Evolutionary conservation across 2,888 invertebrate genomes (phyloP).

Genomic region (Parelbella ahira): DNA sequence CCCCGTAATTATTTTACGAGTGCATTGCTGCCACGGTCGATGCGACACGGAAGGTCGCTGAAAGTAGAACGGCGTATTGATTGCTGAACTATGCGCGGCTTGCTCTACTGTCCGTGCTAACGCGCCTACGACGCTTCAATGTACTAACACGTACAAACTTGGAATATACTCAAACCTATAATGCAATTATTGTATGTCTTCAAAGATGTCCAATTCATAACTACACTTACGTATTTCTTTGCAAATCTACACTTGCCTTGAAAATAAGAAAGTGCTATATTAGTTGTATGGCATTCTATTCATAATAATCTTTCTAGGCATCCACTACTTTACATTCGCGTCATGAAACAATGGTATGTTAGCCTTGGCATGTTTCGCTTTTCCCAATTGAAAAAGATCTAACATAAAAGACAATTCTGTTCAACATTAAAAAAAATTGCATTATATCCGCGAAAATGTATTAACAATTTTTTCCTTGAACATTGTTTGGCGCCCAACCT

Average conservation of each 20-base stretch:
- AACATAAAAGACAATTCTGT: slow-evolving; percentile 2
- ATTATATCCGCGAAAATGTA: too few species aligned
- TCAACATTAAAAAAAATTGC: not conserved
- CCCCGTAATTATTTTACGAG: slow-evolving; percentile 13
- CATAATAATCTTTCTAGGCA: slow-evolving; percentile 1
- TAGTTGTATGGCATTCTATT: too few species aligned
- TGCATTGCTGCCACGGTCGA: slow-evolving; percentile 32
- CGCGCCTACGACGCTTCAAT: slow-evolving; percentile 21
- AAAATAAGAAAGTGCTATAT: too few species aligned
- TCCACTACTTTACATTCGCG: slow-evolving; percentile 2
- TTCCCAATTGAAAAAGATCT: slow-evolving; percentile 15
- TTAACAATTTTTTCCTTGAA: too few species aligned
- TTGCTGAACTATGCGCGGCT: slow-evolving; percentile 38
- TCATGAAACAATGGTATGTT: slow-evolving; percentile 8
- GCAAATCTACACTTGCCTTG: slow-evolving; percentile 1
- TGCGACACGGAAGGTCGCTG: slow-evolving; percentile 40
- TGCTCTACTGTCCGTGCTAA: slow-evolving; percentile 25
- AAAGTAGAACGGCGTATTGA: slow-evolving; percentile 52
- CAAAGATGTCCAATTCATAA: too few species aligned
- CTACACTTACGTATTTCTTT: too few species aligned
- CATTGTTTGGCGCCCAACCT: slow-evolving; percentile 4
- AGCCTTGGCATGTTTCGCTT: slow-evolving; percentile 12
- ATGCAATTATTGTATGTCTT: too few species aligned
- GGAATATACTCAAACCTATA: too few species aligned
- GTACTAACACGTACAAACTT: too few species aligned